These are phyloP conservation scores for Phrixothrix hirtus DNA, from an alignment of 2,888 invertebrate species.

Conservation along the genomic window DNA sequence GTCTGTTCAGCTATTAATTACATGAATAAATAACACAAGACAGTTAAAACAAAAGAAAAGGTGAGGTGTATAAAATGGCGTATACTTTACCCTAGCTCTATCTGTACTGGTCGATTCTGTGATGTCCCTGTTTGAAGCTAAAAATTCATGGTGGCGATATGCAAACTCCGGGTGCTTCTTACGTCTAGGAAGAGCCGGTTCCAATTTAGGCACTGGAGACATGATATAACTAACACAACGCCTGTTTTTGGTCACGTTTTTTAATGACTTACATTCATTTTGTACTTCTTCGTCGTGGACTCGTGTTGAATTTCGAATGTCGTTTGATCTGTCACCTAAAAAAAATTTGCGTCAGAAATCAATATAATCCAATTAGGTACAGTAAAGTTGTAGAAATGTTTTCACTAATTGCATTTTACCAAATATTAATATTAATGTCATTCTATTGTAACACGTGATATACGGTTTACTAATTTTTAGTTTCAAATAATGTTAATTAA, in stretches of 20 bases:
- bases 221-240: constrained; percentile 43
- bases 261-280: constrained; percentile 47
- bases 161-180: constrained; percentile 89
- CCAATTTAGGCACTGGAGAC: constrained; percentile 62
- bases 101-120: constrained; percentile 62
- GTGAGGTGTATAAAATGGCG: no score
- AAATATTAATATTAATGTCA: no score
- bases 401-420: no score
- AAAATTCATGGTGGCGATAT: constrained; percentile 83
- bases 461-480: no score
- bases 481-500: no score
- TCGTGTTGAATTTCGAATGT: constrained; percentile 43
- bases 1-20: constrained; percentile 23
- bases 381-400: no score
- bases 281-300: constrained; percentile 50
- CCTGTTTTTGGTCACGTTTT: constrained; percentile 39
- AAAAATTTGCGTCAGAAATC: constrained; percentile 5
- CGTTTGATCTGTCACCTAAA: constrained; percentile 47
- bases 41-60: constrained; percentile 21
- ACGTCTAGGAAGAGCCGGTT: constrained; percentile 83
- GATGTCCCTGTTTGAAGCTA: constrained; percentile 65
- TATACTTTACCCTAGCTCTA: constrained; percentile 66
- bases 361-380: neutral
- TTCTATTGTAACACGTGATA: no score
- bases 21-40: constrained; percentile 22